Base-by-base conservation (phyloP, 1,140 invertebrate species). In the Antheraea pernyi region DNA sequence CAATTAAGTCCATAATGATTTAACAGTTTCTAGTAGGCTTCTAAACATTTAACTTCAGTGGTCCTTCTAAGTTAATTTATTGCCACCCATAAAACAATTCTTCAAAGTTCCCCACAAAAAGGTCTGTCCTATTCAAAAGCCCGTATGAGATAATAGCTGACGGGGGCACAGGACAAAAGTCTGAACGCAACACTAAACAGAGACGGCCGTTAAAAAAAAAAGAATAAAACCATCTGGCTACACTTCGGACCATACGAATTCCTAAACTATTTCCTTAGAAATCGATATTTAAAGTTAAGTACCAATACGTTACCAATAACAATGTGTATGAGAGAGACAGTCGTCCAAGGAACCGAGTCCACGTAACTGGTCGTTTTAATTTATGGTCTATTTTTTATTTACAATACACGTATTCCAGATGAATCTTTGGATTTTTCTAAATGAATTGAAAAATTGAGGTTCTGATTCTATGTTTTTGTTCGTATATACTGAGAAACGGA, bases 21-120 rank as follows among this genome's bases (percentile, higher is more conserved):
- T 84, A 78, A 83, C 78, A 77, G 53, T 67, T 60, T 19, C 74
- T 71, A 71, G 68, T 60, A 69, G 67, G 42, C 78, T 84, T 58
- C 72, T 82, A 68, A 73, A 68, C 75, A 72, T 77, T 73, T 53
- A 13, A 72, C 67, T 68, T 71, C 58, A 73, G 65, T 73, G 71
- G 77, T 72, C 69, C 76, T 70, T 78, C 71, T 46, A 72, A 78
- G 67, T 74, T 82, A 83, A 89, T 90, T 91, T 91, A 90, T 88
- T 81, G 83, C 73, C 71, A 71, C 66, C 77, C 84, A 86, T 91
- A 89, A 91, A 91, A 90, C 87, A 89, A 91, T 91, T 89, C 86
- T 88, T 84, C 77, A 88, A 90, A 89, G 72, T 85, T 78, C 59
- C 73, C 85, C 83, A 87, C 86, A 88, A 89, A 91, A 89, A 89